Evolutionary conservation across 2,888 invertebrate species (phyloP).

Genomic region (Diploptera punctata): DNA sequence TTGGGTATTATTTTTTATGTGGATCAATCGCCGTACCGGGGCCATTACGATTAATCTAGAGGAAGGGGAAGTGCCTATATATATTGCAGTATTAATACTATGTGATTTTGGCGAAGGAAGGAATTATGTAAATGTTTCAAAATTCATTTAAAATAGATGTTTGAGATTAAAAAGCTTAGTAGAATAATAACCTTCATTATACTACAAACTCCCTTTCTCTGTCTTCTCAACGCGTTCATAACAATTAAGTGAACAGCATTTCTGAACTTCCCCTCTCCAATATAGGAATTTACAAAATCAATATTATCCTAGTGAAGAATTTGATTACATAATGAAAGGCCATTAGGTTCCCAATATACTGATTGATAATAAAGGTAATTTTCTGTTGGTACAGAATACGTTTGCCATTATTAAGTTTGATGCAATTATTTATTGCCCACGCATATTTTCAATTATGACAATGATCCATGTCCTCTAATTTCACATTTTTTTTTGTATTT

Average conservation of each 20-base stretch:
- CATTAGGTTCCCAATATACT: neutral
- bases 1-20: too few relatives aligned
- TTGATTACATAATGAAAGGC: neutral
- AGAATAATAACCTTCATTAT: neutral
- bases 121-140: slow-evolving; percentile 19
- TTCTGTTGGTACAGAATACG: neutral
- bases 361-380: slow-evolving; percentile 12
- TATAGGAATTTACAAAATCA: slow-evolving; percentile 2
- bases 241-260: neutral
- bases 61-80: neutral
- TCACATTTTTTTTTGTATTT: too few relatives aligned
- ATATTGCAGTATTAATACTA: slow-evolving; percentile 7
- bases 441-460: neutral
- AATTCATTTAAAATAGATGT: slow-evolving; percentile 22
- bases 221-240: neutral
- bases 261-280: neutral
- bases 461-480: too few relatives aligned
- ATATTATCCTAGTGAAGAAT: neutral
- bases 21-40: neutral
- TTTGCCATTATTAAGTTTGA: neutral
- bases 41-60: neutral
- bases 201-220: neutral
- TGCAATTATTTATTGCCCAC: neutral
- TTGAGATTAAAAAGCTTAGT: neutral
- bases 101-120: neutral